Evolutionary conservation across 1,140 invertebrate species (phyloP), one percentile per base, ranked within the genome.

Genomic region (Cydia pomonella): DNA sequence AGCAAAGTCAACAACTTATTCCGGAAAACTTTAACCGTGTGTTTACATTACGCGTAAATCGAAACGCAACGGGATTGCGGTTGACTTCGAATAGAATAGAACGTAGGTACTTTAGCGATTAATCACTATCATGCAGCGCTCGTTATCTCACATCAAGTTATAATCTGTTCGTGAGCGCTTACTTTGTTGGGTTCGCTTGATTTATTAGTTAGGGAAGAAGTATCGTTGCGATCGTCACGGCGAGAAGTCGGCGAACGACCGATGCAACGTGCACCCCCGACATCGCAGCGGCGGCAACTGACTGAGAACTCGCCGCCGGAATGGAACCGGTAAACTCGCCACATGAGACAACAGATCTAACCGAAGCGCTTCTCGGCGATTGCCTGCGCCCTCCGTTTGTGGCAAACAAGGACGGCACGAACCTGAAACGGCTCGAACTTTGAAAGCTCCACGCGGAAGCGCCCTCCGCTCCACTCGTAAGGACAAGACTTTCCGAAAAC

Each of bases 31-130:
- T 82, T 77, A 85, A 86, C 86, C 87, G 87, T 89, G 85, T 92
- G 83, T 91, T 92, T 90, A 91, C 88, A 88, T 88, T 86, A 85
- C 87, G 79, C 75, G 74, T 84, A 87, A 90, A 87, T 82, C 82
- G 82, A 85, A 84, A 84, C 83, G 83, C 80, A 76, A 74, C 41
- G 50, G 86, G 87, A 89, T 88, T 85, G 88, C 79, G 83, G 77
- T 86, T 84, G 87, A 81, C 84, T 81, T 82, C 76, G 72, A 81
- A 83, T 87, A 79, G 79, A 90, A 81, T 86, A 80, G 81, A 89
- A 88, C 81, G 81, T n/a, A n/a, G n/a, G n/a, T 79, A 87, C 82
- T 87, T 82, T 76, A 78, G 82, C 84, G 82, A 87, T 92, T 90
- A 91, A 91, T 91, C 86, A 88, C 80, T 73, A 78, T 82, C 75